Evolutionary conservation across 2,888 invertebrate genomes (phyloP).

Genomic region (Eupeodes latifasciatus): DNA sequence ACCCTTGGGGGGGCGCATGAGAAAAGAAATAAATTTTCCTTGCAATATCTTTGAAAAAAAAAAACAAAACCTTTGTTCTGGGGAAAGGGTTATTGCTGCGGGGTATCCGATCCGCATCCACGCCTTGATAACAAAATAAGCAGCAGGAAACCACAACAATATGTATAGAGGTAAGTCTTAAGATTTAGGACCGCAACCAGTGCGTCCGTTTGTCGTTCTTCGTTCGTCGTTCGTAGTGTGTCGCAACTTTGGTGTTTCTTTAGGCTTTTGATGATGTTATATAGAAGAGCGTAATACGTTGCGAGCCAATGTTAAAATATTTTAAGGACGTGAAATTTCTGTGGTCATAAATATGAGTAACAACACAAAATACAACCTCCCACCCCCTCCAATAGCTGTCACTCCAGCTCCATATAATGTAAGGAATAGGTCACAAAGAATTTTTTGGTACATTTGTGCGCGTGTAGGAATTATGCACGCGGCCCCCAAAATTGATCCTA

Average conservation of each 20-base stretch:
- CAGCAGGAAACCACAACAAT: conserved; percentile 73
- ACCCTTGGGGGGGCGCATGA: conserved; percentile 50
- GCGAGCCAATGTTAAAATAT: conserved; percentile 40
- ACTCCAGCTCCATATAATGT: no score
- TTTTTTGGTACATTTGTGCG: conserved; percentile 71
- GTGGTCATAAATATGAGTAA: conserved; percentile 73
- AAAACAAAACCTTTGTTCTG: not conserved
- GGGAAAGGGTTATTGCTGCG: conserved; percentile 46
- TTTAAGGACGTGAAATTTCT: conserved; percentile 47
- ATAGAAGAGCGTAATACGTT: no score
- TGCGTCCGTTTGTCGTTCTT: conserved; percentile 28
- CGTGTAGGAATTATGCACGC: conserved; percentile 73
- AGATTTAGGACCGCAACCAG: conserved; percentile 72
- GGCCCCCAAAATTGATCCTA: conserved; percentile 76
- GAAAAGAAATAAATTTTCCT: conserved; percentile 41
- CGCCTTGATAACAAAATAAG: conserved; percentile 59
- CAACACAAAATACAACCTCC: conserved; percentile 37
- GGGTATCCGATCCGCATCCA: conserved; percentile 59
- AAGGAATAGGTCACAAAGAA: conserved; percentile 63
- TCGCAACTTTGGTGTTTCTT: not conserved
- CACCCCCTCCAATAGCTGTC: conserved; percentile 22
- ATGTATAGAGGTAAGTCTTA: conserved; percentile 42
- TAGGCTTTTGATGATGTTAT: not conserved
- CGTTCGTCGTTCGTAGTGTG: not conserved
- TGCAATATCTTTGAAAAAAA: conserved; percentile 11